Evolutionary conservation across 2,797 vertebrate species (phyloP).

Genomic region (Oryzias sinensis): DNA sequence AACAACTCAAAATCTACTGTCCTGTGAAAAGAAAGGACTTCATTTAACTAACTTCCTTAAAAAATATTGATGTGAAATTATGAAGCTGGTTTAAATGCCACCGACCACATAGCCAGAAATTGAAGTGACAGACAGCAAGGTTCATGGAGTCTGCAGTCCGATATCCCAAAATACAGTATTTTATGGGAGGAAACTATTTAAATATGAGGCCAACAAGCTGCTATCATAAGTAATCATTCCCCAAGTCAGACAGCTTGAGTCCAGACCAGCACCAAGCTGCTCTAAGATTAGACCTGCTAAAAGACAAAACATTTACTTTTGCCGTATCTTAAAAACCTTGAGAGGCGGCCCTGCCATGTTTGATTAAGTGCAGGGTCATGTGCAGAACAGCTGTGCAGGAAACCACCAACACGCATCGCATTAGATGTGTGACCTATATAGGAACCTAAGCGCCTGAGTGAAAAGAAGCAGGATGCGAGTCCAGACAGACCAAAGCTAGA

Average conservation of each 20-base stretch:
- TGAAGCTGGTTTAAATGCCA: conserved; percentile 22
- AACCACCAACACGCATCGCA: conserved; percentile 41
- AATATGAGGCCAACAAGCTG: conserved; percentile 48
- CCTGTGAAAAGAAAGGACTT: conserved; percentile 10
- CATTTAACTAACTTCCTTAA: conserved; percentile 1
- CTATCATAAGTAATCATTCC: conserved; percentile 24
- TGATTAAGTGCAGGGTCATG: neutral
- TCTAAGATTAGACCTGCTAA: neutral
- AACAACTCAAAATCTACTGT: conserved; percentile 3
- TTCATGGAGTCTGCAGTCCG: conserved; percentile 34
- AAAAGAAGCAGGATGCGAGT: conserved; percentile 28
- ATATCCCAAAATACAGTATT: conserved; percentile 20
- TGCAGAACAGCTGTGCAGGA: conserved; percentile 21
- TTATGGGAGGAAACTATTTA: conserved; percentile 28
- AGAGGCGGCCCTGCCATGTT: neutral
- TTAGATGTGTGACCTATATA: conserved; percentile 66
- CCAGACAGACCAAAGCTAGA: conserved; percentile 24
- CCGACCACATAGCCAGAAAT: conserved; percentile 29
- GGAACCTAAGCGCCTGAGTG: conserved; percentile 19
- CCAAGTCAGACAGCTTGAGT: neutral
- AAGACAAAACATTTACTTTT: neutral
- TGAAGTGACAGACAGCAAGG: conserved; percentile 43
- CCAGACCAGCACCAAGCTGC: conserved; percentile 4
- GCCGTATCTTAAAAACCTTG: neutral
- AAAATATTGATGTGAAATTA: conserved; percentile 19